Conservation (phyloP, 2,113 vertebrate species). For the Apistogramma diplotaenia region DNA sequence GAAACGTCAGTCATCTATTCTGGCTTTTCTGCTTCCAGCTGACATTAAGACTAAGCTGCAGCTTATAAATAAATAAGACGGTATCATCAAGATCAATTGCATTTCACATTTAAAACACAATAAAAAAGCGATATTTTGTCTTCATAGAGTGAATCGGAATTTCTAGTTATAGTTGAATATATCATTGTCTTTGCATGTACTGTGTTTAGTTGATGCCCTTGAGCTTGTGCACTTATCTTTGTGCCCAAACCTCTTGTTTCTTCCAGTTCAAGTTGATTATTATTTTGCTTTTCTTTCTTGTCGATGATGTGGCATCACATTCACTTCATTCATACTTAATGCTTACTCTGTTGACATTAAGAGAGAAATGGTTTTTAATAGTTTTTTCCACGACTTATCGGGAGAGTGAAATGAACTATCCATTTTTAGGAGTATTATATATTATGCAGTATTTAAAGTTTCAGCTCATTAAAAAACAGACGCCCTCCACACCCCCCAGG, state of each 20-base stretch:
- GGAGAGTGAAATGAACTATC: conserved; percentile 97
- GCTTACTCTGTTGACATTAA: conserved; percentile 95
- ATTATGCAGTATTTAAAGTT: conserved; percentile 99
- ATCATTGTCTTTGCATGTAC: conserved; percentile 16
- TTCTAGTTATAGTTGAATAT: conserved; percentile 10
- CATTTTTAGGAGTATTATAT: conserved; percentile 90
- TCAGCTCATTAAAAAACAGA: conserved; percentile 99
- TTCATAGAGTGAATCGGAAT: conserved; percentile 10
- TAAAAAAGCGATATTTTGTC: conserved; percentile 9
- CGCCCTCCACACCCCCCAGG: conserved; percentile 89
- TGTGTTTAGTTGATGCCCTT: conserved; percentile 37
- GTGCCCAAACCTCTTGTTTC: conserved; percentile 22
- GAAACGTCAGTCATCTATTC: conserved; percentile 58
- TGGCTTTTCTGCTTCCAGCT: conserved; percentile 10
- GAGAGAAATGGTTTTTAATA: conserved; percentile 96
- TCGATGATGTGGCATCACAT: conserved; percentile 59
- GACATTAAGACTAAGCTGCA: conserved; percentile 15
- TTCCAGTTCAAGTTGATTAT: conserved; percentile 63
- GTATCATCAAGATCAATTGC: conserved; percentile 6
- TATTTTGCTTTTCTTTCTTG: conserved; percentile 64
- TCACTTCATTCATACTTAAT: conserved; percentile 85
- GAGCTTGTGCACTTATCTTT: conserved; percentile 33
- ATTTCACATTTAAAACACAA: neutral
- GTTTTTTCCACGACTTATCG: conserved; percentile 86
- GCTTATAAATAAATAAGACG: conserved; percentile 18